Conservation (phyloP, 1,140 invertebrate genomes). For the Ladona fulva region DNA sequence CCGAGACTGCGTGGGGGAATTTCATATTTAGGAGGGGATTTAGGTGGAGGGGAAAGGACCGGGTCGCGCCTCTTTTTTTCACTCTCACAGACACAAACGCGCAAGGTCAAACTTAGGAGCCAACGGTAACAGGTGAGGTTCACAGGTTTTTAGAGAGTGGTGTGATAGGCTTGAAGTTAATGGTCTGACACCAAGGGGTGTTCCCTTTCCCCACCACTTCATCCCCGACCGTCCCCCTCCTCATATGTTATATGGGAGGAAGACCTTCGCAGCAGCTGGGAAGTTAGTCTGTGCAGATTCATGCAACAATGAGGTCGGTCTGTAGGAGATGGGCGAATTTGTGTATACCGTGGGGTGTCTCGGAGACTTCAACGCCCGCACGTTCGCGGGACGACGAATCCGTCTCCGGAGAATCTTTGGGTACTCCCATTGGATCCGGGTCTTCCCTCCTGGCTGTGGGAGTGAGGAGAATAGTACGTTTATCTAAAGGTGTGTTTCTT, state of each 20-base stretch:
- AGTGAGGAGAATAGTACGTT: no score
- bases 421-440: no score
- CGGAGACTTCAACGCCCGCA: neutral
- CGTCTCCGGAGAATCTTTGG: no score
- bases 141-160: neutral
- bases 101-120: neutral
- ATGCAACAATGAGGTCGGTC: neutral
- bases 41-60: neutral
- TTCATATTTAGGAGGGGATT: neutral
- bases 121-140: neutral
- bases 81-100: neutral
- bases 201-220: neutral
- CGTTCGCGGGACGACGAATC: neutral
- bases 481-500: no score
- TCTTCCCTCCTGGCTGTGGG: no score
- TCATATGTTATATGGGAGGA: neutral
- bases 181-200: neutral
- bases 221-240: neutral
- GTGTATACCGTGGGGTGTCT: neutral
- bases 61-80: neutral
- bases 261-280: neutral
- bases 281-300: neutral
- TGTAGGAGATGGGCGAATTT: neutral
- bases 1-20: neutral
- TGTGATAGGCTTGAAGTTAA: neutral